These are phyloP conservation scores for Drosophila gaucha DNA, from an alignment of 2,888 invertebrate species.

Conservation along the genomic window DNA sequence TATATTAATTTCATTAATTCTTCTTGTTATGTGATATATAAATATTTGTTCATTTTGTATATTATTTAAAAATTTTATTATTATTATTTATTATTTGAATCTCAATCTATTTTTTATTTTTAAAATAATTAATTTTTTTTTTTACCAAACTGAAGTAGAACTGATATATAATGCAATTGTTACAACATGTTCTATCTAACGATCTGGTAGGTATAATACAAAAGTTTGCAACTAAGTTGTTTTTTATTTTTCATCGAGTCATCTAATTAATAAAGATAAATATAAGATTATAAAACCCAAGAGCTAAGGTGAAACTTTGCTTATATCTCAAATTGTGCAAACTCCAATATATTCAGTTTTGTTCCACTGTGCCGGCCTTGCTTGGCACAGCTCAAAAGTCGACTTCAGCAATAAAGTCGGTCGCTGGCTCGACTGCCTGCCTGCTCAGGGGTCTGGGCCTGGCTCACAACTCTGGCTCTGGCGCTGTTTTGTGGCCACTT, in stretches of 20 bases:
- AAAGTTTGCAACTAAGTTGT: neutral
- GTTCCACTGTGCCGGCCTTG: slow-evolving; percentile 64
- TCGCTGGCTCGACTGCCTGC: slow-evolving; percentile 52
- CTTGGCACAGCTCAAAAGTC: slow-evolving; percentile 63
- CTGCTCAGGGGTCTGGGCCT: slow-evolving; percentile 58
- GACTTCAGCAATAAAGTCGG: slow-evolving; percentile 77
- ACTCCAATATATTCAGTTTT: neutral
- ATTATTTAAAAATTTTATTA: no score
- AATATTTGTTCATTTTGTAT: no score
- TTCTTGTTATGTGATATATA: no score
- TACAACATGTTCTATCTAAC: no score
- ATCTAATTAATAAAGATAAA: neutral
- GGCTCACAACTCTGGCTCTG: slow-evolving; percentile 38
- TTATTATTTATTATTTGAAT: no score
- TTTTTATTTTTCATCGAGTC: neutral
- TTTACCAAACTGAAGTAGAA: no score
- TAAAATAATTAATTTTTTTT: no score
- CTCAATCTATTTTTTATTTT: no score
- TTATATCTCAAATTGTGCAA: neutral
- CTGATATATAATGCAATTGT: no score
- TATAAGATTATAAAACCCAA: neutral
- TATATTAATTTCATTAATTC: no score
- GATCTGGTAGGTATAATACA: no score
- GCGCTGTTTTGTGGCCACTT: slow-evolving; percentile 60
- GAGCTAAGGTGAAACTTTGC: neutral